These are phyloP conservation scores for Phaenicophaeus curvirostris DNA, from an alignment of 2,797 vertebrate genomes.

Conservation along the genomic window DNA sequence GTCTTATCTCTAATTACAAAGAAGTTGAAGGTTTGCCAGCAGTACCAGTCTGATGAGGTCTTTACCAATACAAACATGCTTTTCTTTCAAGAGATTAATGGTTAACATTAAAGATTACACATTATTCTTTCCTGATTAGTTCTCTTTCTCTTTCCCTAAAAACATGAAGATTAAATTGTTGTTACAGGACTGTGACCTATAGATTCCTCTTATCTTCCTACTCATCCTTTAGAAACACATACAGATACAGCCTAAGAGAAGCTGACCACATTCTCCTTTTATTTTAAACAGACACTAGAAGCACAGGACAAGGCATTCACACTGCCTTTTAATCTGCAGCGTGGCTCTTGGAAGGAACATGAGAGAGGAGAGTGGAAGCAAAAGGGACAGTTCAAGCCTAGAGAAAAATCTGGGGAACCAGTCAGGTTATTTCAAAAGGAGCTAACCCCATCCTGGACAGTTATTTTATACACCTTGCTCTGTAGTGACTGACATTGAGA, in stretches of 20 bases:
- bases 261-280: slow-evolving; percentile 34
- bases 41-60: not conserved
- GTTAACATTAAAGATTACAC: not conserved
- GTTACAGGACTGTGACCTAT: rapidly evolving
- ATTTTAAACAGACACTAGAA: slow-evolving; percentile 31
- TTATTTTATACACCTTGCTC: not conserved
- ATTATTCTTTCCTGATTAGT: not conserved
- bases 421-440: not conserved
- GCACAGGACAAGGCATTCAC: not conserved
- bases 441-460: not conserved
- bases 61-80: not conserved
- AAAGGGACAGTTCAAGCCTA: not conserved
- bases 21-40: not conserved
- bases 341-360: not conserved
- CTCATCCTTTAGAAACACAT: not conserved
- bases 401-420: not conserved
- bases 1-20: not conserved
- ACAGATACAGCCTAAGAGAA: not conserved
- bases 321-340: not conserved
- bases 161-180: not conserved
- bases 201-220: not conserved
- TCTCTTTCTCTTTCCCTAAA: not conserved
- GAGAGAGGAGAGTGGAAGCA: not conserved
- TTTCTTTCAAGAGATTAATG: not conserved
- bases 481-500: not conserved